Conservation (phyloP, 2,888 invertebrate species). For the Sceliomorpha sp. region DNA sequence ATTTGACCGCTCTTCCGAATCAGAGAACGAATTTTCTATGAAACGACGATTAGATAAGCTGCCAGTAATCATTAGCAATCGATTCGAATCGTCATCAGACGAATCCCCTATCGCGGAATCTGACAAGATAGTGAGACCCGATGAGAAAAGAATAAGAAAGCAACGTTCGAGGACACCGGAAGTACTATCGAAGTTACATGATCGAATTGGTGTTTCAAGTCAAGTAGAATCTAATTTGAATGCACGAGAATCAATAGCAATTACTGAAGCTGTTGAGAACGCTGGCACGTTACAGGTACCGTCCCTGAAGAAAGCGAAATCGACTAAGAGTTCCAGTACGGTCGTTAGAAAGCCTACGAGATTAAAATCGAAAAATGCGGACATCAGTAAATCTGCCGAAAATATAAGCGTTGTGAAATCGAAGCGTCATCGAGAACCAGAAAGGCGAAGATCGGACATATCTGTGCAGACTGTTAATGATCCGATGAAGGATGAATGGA, state of each 20-base stretch:
- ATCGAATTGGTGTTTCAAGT: conserved; percentile 36
- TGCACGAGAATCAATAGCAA: no score
- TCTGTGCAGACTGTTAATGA: conserved; percentile 66
- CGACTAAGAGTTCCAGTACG: conserved; percentile 28
- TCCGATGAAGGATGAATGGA: conserved; percentile 68
- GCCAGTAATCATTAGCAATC: conserved; percentile 47
- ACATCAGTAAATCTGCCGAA: conserved; percentile 73
- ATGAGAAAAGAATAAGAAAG: no score
- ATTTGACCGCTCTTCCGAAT: conserved; percentile 68
- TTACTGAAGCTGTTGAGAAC: conserved; percentile 13
- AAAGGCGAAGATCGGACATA: conserved; percentile 73
- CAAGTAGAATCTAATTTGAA: conserved; percentile 22
- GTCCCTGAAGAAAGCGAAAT: conserved; percentile 40
- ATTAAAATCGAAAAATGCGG: conserved; percentile 67
- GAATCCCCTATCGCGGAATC: conserved; percentile 64
- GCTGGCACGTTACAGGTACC: conserved; percentile 28
- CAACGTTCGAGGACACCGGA: conserved; percentile 59
- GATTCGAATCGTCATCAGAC: conserved; percentile 62
- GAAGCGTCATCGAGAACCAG: conserved; percentile 70
- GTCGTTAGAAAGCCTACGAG: conserved; percentile 65
- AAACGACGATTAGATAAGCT: conserved; percentile 60
- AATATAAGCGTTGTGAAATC: conserved; percentile 61
- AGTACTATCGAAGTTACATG: conserved; percentile 11
- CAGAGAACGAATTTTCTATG: conserved; percentile 70
- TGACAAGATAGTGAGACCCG: conserved; percentile 26